A percentile compares a stretch with the other conserved stretches of the same genome.
phyloP scores from a whole-genome alignment of 2,113 vertebrate species.

The Condylura cristata region DNA sequence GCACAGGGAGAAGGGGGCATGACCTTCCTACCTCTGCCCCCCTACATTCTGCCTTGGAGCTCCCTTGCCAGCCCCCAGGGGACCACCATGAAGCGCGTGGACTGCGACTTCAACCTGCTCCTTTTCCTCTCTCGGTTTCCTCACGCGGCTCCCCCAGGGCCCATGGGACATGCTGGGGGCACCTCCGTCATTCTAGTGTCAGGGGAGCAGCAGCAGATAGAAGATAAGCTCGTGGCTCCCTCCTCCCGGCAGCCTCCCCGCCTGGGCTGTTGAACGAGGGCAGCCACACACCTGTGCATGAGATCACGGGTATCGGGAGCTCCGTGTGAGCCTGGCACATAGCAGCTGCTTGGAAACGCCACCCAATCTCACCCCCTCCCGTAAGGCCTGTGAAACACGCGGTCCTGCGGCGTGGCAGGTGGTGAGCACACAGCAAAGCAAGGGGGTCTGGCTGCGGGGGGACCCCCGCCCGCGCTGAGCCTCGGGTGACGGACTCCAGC shows the following conservation, averaged over 20 bases:
- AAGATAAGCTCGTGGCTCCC: not conserved
- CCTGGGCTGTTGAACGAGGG: not conserved
- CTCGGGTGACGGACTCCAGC: fast-evolving
- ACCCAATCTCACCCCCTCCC: fast-evolving
- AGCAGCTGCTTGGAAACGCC: not conserved
- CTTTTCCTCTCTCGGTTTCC: not conserved
- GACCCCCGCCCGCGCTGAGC: fast-evolving
- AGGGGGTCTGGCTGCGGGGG: not conserved
- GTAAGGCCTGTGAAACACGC: fast-evolving
- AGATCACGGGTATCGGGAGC: not conserved
- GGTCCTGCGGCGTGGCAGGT: fast-evolving
- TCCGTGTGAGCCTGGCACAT: not conserved
- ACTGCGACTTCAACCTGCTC: not conserved
- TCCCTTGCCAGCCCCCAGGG: too few relatives aligned
- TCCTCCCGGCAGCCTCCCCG: not conserved
- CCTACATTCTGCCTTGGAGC: not conserved
- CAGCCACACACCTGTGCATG: fast-evolving
- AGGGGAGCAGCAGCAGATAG: fast-evolving
- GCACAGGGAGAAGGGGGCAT: not conserved
- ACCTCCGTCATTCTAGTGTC: fast-evolving
- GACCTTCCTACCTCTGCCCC: not conserved
- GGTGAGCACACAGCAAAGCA: fast-evolving
- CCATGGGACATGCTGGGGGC: fast-evolving
- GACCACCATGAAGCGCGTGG: fast-evolving
- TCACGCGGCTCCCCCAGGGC: fast-evolving